Evolutionary conservation across 2,888 invertebrate genomes (phyloP).

Genomic region (Mesorhabditis spiculigera): DNA sequence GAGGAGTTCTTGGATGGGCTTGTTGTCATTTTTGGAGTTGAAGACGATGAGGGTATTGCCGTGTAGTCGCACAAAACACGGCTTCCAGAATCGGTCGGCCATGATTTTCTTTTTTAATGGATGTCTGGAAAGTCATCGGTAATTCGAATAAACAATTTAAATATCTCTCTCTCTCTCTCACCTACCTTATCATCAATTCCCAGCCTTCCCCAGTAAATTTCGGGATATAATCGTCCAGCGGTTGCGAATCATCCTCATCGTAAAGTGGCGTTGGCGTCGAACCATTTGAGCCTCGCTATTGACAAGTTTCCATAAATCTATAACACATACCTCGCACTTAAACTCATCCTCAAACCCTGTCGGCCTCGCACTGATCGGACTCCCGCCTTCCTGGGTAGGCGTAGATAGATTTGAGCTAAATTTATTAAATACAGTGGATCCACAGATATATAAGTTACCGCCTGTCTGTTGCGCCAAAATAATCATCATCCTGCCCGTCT

Average conservation of each 20-base stretch:
- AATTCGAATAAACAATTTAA: background rate
- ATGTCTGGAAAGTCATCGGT: conserved; percentile 66
- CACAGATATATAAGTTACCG: conserved; percentile 9
- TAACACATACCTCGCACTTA: conserved; percentile 31
- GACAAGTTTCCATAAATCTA: background rate
- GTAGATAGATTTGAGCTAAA: conserved; percentile 44
- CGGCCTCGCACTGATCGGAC: conserved; percentile 49
- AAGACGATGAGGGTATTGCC: conserved; percentile 73
- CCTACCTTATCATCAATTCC: conserved; percentile 63
- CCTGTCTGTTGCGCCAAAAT: conserved; percentile 21
- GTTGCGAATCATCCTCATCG: conserved; percentile 87
- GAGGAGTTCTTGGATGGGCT: conserved; percentile 45
- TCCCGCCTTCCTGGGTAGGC: conserved; percentile 55
- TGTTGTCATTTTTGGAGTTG: conserved; percentile 24
- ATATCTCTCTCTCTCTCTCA: background rate
- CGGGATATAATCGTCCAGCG: conserved; percentile 84
- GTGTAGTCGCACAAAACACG: conserved; percentile 80
- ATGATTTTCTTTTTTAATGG: conserved; percentile 83
- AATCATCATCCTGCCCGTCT: conserved; percentile 39
- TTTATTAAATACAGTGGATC: background rate
- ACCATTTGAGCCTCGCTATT: background rate
- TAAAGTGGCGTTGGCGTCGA: conserved; percentile 66
- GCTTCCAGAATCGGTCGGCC: conserved; percentile 81
- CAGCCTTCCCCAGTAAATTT: conserved; percentile 81
- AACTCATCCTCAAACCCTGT: conserved; percentile 56